These are phyloP conservation scores for Gambusia holbrooki DNA, from an alignment of 2,113 vertebrate species.

Conservation along the genomic window DNA sequence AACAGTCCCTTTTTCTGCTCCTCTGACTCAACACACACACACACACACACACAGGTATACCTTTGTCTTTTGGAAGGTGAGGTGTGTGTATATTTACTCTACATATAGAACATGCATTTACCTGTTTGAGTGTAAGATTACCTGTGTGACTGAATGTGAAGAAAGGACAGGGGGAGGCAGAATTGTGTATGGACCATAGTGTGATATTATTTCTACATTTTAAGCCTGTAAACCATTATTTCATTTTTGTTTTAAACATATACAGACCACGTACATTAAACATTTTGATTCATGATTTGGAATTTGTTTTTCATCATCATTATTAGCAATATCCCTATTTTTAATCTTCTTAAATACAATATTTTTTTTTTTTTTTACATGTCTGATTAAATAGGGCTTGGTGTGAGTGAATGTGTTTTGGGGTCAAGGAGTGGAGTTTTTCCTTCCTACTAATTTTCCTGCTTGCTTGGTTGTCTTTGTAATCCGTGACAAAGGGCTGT, in stretches of 20 bases:
- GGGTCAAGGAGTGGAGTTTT: conserved; percentile 34
- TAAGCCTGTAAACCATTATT: conserved; percentile 55
- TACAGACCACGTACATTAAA: conserved; percentile 33
- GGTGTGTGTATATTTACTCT: conserved; percentile 1
- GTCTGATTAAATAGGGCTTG: conserved; percentile 69
- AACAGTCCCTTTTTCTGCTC: conserved; percentile 50
- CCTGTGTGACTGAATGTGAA: conserved; percentile 2
- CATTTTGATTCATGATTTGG: conserved; percentile 37
- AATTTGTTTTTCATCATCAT: conserved; percentile 48
- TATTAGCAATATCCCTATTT: conserved; percentile 42
- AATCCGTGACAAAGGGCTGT: conserved; percentile 31
- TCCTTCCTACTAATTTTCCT: conserved; percentile 33
- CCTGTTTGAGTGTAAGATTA: conserved; percentile 19
- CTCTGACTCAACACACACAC: background rate
- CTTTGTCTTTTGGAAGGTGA: background rate
- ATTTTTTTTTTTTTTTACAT: conserved; percentile 62
- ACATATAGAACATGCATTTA: conserved; percentile 29
- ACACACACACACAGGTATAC: background rate
- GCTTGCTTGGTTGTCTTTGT: conserved; percentile 40
- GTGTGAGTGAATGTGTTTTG: conserved; percentile 52
- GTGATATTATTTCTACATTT: conserved; percentile 33
- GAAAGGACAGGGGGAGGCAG: conserved; percentile 14
- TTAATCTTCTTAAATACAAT: conserved; percentile 77
- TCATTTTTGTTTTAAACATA: conserved; percentile 52
- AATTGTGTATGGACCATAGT: conserved; percentile 18